A percentile compares a stretch with the other conserved stretches of the same genome.
Evolutionary conservation across 2,113 vertebrate species (phyloP).

Genomic region (Aspidoscelis tigris): DNA sequence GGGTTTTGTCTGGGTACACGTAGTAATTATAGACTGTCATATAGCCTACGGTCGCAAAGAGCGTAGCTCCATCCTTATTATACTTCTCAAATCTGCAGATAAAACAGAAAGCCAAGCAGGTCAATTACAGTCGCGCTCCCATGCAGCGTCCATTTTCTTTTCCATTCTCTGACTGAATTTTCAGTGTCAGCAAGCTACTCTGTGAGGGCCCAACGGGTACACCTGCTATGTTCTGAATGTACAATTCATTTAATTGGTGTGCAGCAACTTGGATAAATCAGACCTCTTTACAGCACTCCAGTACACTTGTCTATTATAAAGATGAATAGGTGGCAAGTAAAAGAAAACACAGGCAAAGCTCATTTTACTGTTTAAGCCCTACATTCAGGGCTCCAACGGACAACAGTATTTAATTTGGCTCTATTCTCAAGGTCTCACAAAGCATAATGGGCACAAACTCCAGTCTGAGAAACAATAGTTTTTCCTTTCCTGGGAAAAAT

Average conservation of each 20-base stretch:
- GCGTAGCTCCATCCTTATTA: slow-evolving; percentile 99
- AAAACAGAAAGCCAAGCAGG: slow-evolving; percentile 98
- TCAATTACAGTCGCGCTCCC: slow-evolving; percentile 99
- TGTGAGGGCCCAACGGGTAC: slow-evolving; percentile 93
- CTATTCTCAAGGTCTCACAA: slow-evolving; percentile 90
- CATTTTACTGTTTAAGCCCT: slow-evolving; percentile 99
- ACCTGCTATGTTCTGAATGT: slow-evolving; percentile 99
- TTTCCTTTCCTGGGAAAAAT: slow-evolving; percentile 91
- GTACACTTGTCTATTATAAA: slow-evolving; percentile 98
- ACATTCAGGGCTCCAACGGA: slow-evolving; percentile 97
- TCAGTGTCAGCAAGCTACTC: slow-evolving; percentile 93
- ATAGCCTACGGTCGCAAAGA: slow-evolving; percentile 99
- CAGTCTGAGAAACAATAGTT: slow-evolving; percentile 96
- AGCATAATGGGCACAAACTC: slow-evolving; percentile 94
- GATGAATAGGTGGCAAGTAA: slow-evolving; percentile 99
- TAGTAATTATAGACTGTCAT: slow-evolving; percentile 99
- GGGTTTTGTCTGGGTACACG: slow-evolving; percentile 99
- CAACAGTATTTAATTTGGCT: slow-evolving; percentile 99
- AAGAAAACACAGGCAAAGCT: slow-evolving; percentile 99
- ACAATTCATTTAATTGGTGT: slow-evolving; percentile 99
- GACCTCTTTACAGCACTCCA: slow-evolving; percentile 99
- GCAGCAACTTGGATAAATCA: slow-evolving; percentile 99
- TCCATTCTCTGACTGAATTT: slow-evolving; percentile 87
- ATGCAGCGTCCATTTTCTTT: slow-evolving; percentile 94
- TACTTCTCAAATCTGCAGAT: slow-evolving; percentile 99